Conservation (phyloP, 37 sponge, comb jelly and placozoan species). For the Amphimedon queenslandica region DNA sequence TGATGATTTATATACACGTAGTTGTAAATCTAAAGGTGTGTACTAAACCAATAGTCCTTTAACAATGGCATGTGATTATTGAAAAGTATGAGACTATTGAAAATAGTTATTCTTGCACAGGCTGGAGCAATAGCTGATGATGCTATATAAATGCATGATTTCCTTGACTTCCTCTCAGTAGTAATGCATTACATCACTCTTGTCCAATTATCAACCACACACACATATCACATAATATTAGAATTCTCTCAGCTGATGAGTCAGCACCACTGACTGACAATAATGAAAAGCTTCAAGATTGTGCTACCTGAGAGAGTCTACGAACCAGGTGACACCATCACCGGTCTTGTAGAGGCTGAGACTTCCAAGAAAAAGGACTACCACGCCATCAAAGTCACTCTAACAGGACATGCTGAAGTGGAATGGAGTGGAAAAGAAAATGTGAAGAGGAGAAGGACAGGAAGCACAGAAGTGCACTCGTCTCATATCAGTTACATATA, state of each 20-base stretch:
- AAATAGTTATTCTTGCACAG: no score
- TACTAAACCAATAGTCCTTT: no score
- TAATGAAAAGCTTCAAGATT: background rate
- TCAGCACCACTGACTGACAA: background rate
- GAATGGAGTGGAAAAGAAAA: no score
- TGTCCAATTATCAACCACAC: background rate
- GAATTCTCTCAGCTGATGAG: background rate
- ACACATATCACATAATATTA: no score
- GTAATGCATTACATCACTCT: background rate
- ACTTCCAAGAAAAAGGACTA: constrained; percentile 2
- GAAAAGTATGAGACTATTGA: no score
- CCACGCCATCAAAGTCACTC: constrained; percentile 22
- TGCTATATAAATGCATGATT: no score
- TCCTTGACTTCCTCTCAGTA: no score
- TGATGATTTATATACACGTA: no score
- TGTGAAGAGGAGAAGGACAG: no score
- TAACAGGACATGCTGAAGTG: background rate
- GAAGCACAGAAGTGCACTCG: background rate
- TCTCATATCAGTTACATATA: background rate
- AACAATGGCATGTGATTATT: no score
- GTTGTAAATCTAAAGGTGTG: no score
- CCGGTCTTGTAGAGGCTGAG: constrained; percentile 19
- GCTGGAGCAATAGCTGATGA: no score
- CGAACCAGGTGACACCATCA: constrained; percentile 22
- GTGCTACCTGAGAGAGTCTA: constrained; percentile 4